Percentiles rank a stretch among this genome's conserved stretches.
Evolutionary conservation across 2,113 vertebrate species (phyloP).

Genomic region (Callionymus lyra): DNA sequence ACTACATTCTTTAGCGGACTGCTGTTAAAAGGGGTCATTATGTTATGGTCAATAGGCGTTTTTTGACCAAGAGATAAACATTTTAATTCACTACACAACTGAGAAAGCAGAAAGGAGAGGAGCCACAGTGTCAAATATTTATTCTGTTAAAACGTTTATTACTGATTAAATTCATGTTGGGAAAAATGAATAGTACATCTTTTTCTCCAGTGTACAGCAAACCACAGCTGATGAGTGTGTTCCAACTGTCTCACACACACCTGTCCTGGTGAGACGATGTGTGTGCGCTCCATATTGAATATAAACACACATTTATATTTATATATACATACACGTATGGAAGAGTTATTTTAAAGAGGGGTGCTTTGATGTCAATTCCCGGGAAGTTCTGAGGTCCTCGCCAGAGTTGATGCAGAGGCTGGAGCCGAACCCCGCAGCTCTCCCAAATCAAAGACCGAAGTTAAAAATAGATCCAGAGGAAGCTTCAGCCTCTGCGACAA

Average conservation of each 20-base stretch:
- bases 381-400: slow-evolving; percentile 1
- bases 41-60: too few relatives aligned
- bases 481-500: slow-evolving; percentile 6
- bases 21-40: too few relatives aligned
- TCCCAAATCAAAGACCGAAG: slow-evolving; percentile 34
- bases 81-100: too few relatives aligned
- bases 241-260: slow-evolving; percentile 48
- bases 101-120: slow-evolving; percentile 35
- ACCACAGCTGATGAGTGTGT: slow-evolving; percentile 62
- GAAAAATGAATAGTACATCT: slow-evolving; percentile 64
- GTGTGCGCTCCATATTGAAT: slow-evolving; percentile 43
- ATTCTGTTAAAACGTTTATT: slow-evolving; percentile 72
- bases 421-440: slow-evolving; percentile 7
- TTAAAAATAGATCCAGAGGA: slow-evolving; percentile 8
- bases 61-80: too few relatives aligned
- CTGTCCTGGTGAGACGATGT: too few relatives aligned
- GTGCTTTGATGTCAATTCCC: slow-evolving; percentile 33
- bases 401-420: slow-evolving; percentile 19
- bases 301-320: slow-evolving; percentile 67
- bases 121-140: slow-evolving; percentile 60
- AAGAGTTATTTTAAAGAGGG: slow-evolving; percentile 43
- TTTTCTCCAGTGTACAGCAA: slow-evolving; percentile 74
- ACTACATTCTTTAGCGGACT: too few relatives aligned
- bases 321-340: slow-evolving; percentile 58
- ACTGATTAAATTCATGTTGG: slow-evolving; percentile 66